Percentiles rank a stretch among this genome's conserved stretches.
These are phyloP conservation scores for Bellardia pandia DNA, from an alignment of 2,888 invertebrate species.

Conservation along the genomic window DNA sequence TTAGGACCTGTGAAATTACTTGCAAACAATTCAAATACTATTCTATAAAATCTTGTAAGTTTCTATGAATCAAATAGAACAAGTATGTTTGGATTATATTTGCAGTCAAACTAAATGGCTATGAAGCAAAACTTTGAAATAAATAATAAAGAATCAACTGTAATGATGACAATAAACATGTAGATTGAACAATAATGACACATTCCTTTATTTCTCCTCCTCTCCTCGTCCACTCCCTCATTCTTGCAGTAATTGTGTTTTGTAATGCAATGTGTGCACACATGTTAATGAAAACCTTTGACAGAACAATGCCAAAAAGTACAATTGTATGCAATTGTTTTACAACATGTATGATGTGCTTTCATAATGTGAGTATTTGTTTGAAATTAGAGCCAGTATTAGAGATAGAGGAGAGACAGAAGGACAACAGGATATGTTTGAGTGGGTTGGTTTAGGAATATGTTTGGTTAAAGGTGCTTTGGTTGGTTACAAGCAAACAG, in stretches of 20 bases:
- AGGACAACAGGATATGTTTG: too few relatives aligned
- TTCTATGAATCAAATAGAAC: neutral
- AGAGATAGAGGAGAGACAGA: too few relatives aligned
- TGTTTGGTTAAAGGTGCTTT: too few relatives aligned
- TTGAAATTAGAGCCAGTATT: too few relatives aligned
- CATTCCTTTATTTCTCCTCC: neutral
- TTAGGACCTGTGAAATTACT: too few relatives aligned
- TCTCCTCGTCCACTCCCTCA: too few relatives aligned
- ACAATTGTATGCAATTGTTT: slow-evolving; percentile 19
- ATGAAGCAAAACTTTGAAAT: neutral
- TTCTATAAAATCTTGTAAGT: neutral
- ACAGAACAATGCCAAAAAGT: slow-evolving; percentile 5
- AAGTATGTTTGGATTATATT: neutral
- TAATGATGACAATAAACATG: slow-evolving; percentile 4
- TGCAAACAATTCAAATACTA: neutral
- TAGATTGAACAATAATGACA: neutral
- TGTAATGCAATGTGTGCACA: slow-evolving; percentile 50
- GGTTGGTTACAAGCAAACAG: too few relatives aligned
- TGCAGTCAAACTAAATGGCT: neutral
- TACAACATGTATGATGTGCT: neutral
- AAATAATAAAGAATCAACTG: slow-evolving; percentile 22
- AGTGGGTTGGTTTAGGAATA: too few relatives aligned
- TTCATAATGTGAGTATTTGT: neutral
- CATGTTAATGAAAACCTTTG: slow-evolving; percentile 36
- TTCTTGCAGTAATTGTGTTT: neutral